Base-by-base conservation (phyloP, 2,888 invertebrate genomes). In the Nowickia ferox region DNA sequence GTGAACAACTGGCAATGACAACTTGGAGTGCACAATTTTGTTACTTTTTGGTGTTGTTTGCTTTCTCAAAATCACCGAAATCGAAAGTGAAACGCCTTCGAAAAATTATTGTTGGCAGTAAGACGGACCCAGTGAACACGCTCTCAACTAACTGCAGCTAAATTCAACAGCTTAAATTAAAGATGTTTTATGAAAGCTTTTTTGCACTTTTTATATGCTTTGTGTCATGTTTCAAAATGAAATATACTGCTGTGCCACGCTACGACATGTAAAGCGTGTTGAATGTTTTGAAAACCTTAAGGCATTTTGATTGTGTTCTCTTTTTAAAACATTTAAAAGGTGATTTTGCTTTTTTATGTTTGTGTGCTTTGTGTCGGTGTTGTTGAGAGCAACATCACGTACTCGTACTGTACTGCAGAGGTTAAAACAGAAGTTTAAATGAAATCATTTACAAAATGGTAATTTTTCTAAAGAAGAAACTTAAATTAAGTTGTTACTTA, bases 51-150 rank as follows among this genome's bases (percentile, higher is more conserved):
- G 19, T 61, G 46, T 55, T 69, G 55, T 77, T 48, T 13, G 40
- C 77, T 22, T 30, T 55, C 55, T 5, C 22, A 46, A 68, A 84
- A 79, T 74, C 68, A 86, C 84, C 90, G 88, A 90, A 91, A 91
- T 90, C 89, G 90, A 91, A 91, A 91, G 91, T 91, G 88, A 90
- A 91, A 81, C 88, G 88, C 89, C 90, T 89, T 89, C 89, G 13
- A 65, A 71, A 66, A 40, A 30, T 13, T 44, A 51, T 61, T 40
- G 46, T 10, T 77, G 63, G 13, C 42, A 69, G 59, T n/a, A 61
- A 72, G 55, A 66, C 46, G 51, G 65, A n/a, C 38, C 13, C 22
- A 61, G 42, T 17, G 42, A 69, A 61, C 59, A 51, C 13, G 30
- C n/a, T 40, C 40, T 19, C 48, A 71, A 80, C 63, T 69, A 71